Evolutionary conservation across 2,888 invertebrate genomes (phyloP), one percentile per base, ranked within the genome.

Genomic region (Himalopsyche anomala): DNA sequence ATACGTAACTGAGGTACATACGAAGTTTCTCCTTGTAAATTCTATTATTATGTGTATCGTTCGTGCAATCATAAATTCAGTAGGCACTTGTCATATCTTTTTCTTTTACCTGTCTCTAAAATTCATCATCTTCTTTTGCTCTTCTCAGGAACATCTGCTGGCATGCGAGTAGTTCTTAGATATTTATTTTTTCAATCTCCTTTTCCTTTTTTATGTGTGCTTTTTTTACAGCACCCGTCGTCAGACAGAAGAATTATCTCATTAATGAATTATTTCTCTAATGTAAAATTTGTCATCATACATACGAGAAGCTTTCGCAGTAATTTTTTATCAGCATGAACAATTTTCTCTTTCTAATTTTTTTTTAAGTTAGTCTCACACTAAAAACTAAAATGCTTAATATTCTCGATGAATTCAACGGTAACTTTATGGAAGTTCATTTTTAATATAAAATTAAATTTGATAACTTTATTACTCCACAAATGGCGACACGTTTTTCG

Each of bases 1-100:
- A 74, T 74, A 74, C 19, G 74, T 74, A 38, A 74, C 28, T 74
- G 74, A 74, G 36, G 12, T 74, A 38, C 74, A 74, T 74, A 74
- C 36, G 38, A 74, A 38, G 36, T 36, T 69, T 36, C 74, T 74
- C 62, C 15, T 28, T 38, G 74, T 74, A 12, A 74, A 74, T 74
- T 74, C 28, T 74, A 36, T 74, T 74, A 74, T 74, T 74, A 74
- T 74, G 74, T 74, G 74, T 74, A 74, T 36, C 36, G 12, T 74
- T 74, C 74, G 38, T 74, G 74, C 74, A 74, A 74, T 74, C 74
- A 74, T 74, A 74, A 62, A 74, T 2, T 74, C 36, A 74, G 74
- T 74, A 28, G 74, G 74, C 38, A 74, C 38, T 36, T 74, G 38
- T 69, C 69, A 69, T 69, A 69, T 69, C 69, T 38, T 36, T 74